Percentiles rank a stretch among this genome's conserved stretches.
phyloP scores from a whole-genome alignment of 2,888 invertebrate species.

The Oscheius onirici region DNA sequence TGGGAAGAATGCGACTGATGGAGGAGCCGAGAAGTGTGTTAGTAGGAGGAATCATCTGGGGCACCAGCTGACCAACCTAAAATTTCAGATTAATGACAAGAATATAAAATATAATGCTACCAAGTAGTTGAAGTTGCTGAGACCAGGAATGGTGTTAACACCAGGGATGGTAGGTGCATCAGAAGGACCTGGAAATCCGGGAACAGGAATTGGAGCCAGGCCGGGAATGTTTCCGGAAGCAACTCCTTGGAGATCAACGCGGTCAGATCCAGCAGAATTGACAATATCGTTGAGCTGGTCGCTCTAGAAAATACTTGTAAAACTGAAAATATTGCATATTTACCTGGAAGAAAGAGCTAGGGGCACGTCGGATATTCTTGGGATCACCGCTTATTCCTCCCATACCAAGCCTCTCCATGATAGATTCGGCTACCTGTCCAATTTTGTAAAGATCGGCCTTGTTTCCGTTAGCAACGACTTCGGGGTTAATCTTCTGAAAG shows the following conservation, averaged over 20 bases:
- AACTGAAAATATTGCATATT: constrained; percentile 3
- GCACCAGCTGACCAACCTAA: constrained; percentile 70
- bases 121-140: constrained; percentile 72
- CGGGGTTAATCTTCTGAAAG: constrained; percentile 22
- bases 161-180: constrained; percentile 71
- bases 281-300: constrained; percentile 67
- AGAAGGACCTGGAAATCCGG: constrained; percentile 69
- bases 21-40: constrained; percentile 71
- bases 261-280: constrained; percentile 62
- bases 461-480: constrained; percentile 10
- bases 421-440: constrained; percentile 65
- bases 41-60: constrained; percentile 72
- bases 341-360: constrained; percentile 41
- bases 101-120: constrained; percentile 41
- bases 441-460: constrained; percentile 51
- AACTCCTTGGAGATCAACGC: constrained; percentile 67
- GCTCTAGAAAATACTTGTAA: constrained; percentile 46
- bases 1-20: constrained; percentile 70
- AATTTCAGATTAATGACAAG: not conserved
- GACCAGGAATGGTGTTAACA: constrained; percentile 72
- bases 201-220: constrained; percentile 71
- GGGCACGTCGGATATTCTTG: constrained; percentile 47
- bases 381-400: constrained; percentile 34
- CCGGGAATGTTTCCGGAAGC: constrained; percentile 66
- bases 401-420: constrained; percentile 67